These are phyloP conservation scores for Pseudochirops cupreus DNA, from an alignment of 2,797 vertebrate species.

Conservation along the genomic window DNA sequence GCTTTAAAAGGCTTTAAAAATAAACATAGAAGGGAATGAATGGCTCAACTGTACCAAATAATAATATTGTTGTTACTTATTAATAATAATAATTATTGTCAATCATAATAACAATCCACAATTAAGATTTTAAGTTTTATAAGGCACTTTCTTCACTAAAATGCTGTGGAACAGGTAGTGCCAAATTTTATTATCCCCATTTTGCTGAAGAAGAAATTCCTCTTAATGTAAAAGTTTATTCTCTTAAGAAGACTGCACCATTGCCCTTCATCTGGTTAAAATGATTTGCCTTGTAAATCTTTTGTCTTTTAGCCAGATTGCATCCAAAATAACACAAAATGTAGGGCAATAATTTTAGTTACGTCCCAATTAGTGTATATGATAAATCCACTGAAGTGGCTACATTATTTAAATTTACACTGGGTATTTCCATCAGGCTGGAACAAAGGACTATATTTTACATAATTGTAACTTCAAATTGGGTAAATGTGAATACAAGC, in stretches of 20 bases:
- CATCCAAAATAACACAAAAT: neutral
- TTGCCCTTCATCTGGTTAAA: neutral
- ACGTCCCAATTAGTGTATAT: neutral
- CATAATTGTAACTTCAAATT: neutral
- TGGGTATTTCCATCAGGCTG: neutral
- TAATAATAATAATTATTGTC: neutral
- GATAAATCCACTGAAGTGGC: neutral
- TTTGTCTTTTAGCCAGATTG: neutral
- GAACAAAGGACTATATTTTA: neutral
- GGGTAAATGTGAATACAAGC: neutral
- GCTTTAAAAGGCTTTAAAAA: neutral
- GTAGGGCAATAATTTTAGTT: neutral
- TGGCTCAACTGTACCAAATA: neutral
- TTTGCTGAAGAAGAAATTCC: neutral
- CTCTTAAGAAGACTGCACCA: neutral
- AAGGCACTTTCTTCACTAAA: neutral
- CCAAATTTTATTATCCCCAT: neutral
- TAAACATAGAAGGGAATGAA: neutral
- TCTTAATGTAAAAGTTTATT: neutral
- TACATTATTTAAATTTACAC: neutral
- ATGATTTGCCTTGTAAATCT: neutral
- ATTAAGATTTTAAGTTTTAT: neutral
- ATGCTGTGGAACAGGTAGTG: neutral
- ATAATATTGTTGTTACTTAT: neutral
- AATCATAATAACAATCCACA: neutral